Evolutionary conservation across 2,888 invertebrate species (phyloP).

Genomic region (Papilio protenor): DNA sequence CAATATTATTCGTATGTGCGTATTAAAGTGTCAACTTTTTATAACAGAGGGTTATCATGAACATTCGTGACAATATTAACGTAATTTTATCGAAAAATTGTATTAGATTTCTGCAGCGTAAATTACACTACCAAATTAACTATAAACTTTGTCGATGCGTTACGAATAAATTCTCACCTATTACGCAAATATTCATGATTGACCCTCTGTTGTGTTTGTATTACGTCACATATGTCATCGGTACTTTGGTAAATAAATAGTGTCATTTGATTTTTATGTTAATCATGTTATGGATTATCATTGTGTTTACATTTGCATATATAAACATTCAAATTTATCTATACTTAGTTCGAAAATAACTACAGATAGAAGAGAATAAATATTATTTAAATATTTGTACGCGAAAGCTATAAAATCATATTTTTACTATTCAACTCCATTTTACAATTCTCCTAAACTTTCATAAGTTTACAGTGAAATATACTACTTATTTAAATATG

Average conservation of each 20-base stretch:
- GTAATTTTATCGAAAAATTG: too few relatives aligned
- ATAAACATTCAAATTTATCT: constrained; percentile 2
- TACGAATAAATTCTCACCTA: too few relatives aligned
- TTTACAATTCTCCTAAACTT: neutral
- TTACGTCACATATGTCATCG: neutral
- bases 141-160: too few relatives aligned
- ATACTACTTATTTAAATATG: neutral
- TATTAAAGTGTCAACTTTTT: neutral
- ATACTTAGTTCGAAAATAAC: neutral
- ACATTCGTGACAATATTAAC: too few relatives aligned
- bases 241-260: constrained; percentile 3
- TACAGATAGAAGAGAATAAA: neutral
- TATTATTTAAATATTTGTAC: neutral
- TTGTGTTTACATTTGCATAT: neutral
- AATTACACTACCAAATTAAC: too few relatives aligned
- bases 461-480: neutral
- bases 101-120: too few relatives aligned
- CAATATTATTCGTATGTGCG: neutral
- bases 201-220: neutral
- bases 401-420: neutral
- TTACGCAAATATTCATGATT: too few relatives aligned
- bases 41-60: too few relatives aligned
- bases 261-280: neutral
- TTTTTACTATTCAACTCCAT: neutral
- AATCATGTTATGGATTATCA: neutral